Conservation (phyloP, 2,113 vertebrate genomes). For the Prionailurus viverrinus region DNA sequence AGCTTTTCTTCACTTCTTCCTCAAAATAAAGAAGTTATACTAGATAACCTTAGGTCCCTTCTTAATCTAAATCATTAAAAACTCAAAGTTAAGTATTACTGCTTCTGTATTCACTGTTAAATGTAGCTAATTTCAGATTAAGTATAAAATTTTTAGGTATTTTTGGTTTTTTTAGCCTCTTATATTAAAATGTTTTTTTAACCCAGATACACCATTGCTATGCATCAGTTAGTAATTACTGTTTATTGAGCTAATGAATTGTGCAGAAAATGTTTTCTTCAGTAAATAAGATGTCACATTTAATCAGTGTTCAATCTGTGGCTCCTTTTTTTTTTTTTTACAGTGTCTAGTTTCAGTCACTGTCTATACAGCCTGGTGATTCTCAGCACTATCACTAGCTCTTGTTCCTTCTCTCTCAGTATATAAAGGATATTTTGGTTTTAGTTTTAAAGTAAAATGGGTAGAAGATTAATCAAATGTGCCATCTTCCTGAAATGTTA, state of each 20-base stretch:
- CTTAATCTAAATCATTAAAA: constrained; percentile 22
- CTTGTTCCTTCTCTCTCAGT: neutral
- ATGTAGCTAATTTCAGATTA: constrained; percentile 33
- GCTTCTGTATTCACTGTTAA: neutral
- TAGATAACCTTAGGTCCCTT: constrained; percentile 12
- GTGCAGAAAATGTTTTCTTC: neutral
- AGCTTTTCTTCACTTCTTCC: constrained; percentile 9
- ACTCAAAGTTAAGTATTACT: neutral
- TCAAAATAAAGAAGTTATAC: neutral
- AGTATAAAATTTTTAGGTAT: neutral
- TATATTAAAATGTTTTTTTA: neutral
- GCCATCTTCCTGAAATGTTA: neutral
- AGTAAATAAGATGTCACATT: neutral
- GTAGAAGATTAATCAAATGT: neutral
- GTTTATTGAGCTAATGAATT: neutral
- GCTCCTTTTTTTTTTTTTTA: neutral
- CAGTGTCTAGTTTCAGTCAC: neutral
- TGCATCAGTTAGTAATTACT: neutral
- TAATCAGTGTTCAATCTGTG: neutral
- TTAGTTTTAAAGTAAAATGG: constrained; percentile 19
- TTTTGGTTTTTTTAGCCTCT: neutral
- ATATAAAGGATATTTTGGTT: constrained; percentile 9
- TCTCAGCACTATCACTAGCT: neutral
- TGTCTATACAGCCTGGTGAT: neutral
- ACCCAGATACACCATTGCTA: neutral